Base-by-base conservation (phyloP, 1,140 invertebrate species). In the Diprion similis region DNA sequence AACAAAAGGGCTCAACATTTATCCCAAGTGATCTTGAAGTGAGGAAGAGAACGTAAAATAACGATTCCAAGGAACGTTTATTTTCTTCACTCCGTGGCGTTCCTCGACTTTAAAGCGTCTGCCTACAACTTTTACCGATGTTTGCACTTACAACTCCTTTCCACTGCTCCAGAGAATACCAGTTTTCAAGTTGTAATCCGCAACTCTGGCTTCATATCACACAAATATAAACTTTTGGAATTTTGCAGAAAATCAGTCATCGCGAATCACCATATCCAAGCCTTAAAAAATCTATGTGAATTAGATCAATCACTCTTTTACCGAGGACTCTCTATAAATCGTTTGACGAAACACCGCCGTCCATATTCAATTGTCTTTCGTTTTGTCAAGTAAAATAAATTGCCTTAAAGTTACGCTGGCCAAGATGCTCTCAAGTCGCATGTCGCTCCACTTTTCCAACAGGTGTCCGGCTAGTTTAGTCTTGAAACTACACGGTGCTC, bases 381-480 rank as follows among this genome's bases (percentile, higher is more conserved):
- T 13, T 59, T 59, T 59, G 11, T 9, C 51, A 59, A 59, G 51
- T 15, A 59, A 59, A 17, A 59, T 59, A 9, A 59, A 59, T 59
- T 4, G 51, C 51, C 51, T 15, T 13, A 59, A 59, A 59, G 51
- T 59, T 59, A 15, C 11, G 51, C 51, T 59, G 11, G 51, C 51
- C n/a, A 59, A 59, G 51, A 59, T 17, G 51, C 51, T 59, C 51
- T 6, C n/a, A 59, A 17, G 11, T 59, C 51, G 51, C 51, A 17
- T 59, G 51, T 59, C 11, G 51, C 51, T 17, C n/a, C 51, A 59
- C n/a, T 59, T 59, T 59, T 59, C 51, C 51, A 59, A 59, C 51
- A 59, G 51, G 51, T 59, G 51, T 59, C 51, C 51, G 51, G n/a
- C 51, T 59, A 59, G 51, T 59, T 59, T 59, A 9, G 11, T 59